Base-by-base conservation (phyloP, 2,113 vertebrate species). In the Axis porcinus region DNA sequence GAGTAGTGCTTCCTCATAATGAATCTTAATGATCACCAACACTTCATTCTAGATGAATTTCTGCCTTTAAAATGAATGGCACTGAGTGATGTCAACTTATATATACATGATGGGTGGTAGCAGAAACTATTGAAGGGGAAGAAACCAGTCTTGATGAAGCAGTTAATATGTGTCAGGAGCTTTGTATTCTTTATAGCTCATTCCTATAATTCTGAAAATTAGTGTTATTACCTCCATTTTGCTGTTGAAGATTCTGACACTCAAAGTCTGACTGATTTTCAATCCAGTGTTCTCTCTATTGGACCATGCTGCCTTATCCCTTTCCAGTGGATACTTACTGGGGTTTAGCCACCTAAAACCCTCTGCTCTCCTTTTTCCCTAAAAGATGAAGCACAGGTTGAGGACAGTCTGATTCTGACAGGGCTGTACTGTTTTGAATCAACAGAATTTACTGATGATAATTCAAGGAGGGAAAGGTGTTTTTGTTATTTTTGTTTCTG, bases 171-270 rank as follows among this genome's bases (percentile, higher is more conserved):
- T 94, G 17, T 27, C 74, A 91, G 86, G 28, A 62, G 82, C 25
- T 70, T 94, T 88, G 54, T 36, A 54, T 57, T 95, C 21, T 45
- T 94, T 70, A 47, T 89, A 52, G 3, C 33, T 62, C 82, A 89
- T 83, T 88, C 70, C 16, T 89, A 3, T 82, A 91, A 94, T 95
- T 92, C 40, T 90, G 84, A 82, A 94, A 96, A 96, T 97, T 89
- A 70, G 40, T 78, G 25, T 88, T 85, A 64, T 94, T 52, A 83
- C 83, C 25, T 96, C 27, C 40, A 81, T n/a, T 76, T 88, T 40
- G 19, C 43, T 64, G 36, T 79, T 43, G 60, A 91, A 94, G 85
- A 85, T 40, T 36, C 88, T 64, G 90, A 50, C 21, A 27, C 13
- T 55, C 13, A 50, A 33, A 21, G 33, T 86, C 58, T 94, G 81